Conservation (phyloP, 2,797 vertebrate genomes). For the Vireo griseus region DNA sequence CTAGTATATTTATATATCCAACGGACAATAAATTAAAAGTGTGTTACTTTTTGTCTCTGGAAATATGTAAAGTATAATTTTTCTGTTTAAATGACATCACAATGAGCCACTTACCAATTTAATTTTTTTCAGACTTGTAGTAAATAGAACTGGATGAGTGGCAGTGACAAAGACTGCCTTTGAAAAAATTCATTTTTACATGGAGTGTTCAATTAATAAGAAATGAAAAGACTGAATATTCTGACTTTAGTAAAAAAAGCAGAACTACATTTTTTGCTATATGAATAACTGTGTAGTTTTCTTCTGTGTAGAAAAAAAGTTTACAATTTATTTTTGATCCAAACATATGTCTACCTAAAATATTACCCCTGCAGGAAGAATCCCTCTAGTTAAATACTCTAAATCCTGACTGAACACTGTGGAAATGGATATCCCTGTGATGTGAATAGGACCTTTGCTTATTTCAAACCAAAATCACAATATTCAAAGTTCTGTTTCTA, state of each 20-base stretch:
- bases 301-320: neutral
- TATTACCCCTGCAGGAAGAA: neutral
- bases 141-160: neutral
- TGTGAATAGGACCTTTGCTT: neutral
- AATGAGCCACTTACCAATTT: neutral
- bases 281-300: neutral
- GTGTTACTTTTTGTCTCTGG: neutral
- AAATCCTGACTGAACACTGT: neutral
- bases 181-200: constrained; percentile 14
- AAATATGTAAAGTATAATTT: neutral
- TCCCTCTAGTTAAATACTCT: neutral
- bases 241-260: neutral
- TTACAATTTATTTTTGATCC: neutral
- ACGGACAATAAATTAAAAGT: neutral
- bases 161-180: neutral
- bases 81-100: neutral
- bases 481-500: neutral
- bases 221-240: neutral
- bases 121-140: neutral
- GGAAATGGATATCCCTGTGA: neutral
- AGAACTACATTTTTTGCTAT: neutral
- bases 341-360: neutral
- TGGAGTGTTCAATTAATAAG: neutral
- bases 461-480: neutral
- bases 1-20: neutral